A percentile compares a stretch with the other conserved stretches of the same genome.
Conservation (phyloP, 53 echinoderm and acorn worm species). For the Echinarachnius parma region DNA sequence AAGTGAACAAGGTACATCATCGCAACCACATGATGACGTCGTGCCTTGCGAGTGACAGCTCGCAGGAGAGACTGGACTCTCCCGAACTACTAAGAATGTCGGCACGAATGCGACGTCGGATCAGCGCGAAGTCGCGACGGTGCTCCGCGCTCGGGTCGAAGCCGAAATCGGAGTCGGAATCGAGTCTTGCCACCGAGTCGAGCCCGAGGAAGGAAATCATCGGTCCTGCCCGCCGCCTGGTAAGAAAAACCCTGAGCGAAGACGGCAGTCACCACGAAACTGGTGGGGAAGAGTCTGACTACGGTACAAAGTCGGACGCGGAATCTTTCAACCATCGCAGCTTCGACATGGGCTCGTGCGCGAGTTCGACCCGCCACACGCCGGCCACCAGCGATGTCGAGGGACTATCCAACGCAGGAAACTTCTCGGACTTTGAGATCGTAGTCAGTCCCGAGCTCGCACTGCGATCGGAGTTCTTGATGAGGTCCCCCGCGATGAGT, state of each 20-base stretch:
- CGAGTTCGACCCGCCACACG: conserved; percentile 30
- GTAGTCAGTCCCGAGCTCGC: conserved; percentile 38
- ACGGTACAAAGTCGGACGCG: conserved; percentile 36
- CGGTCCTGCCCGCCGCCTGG: neutral
- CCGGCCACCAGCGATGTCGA: conserved; percentile 33
- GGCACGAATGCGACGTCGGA: conserved; percentile 25
- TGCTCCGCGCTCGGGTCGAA: conserved; percentile 27
- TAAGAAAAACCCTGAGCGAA: conserved; percentile 29
- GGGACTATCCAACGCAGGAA: conserved; percentile 21
- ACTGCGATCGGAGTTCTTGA: conserved; percentile 29
- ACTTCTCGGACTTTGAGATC: conserved; percentile 35
- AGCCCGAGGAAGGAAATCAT: neutral
- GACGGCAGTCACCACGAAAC: conserved; percentile 14
- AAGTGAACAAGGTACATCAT: conserved; percentile 22
- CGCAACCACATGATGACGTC: conserved; percentile 19
- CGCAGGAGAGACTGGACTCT: conserved; percentile 36
- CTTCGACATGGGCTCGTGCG: conserved; percentile 13
- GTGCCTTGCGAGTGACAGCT: conserved; percentile 36
- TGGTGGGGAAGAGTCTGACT: conserved; percentile 29
- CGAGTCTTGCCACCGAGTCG: conserved; percentile 18
- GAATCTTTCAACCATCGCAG: conserved; percentile 16
- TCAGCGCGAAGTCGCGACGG: conserved; percentile 34
- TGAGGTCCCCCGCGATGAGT: conserved; percentile 34
- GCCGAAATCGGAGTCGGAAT: conserved; percentile 30
- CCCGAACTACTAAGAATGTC: conserved; percentile 29